Evolutionary conservation across 2,888 invertebrate species (phyloP).

Genomic region (Danaus chrysippus): DNA sequence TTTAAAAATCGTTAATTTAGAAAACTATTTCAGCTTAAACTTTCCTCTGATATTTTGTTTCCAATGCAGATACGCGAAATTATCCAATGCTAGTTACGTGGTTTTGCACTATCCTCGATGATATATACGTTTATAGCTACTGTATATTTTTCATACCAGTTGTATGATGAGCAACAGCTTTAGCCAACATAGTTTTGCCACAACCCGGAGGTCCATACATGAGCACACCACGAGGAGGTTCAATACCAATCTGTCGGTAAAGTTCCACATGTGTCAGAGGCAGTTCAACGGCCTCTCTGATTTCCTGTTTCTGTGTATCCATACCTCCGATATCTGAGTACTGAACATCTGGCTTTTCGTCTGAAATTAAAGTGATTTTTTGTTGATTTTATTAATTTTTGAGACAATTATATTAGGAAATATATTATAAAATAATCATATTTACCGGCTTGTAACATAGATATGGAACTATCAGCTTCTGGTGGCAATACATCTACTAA

Average conservation of each 20-base stretch:
- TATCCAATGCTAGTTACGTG: too few species aligned
- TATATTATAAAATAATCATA: slow-evolving; percentile 7
- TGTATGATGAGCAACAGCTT: slow-evolving; percentile 98
- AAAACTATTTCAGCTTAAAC: too few species aligned
- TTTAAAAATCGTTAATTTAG: too few species aligned
- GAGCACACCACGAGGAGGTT: slow-evolving; percentile 97
- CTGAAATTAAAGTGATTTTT: slow-evolving; percentile 54
- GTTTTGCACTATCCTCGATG: too few species aligned
- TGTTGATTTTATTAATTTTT: not conserved
- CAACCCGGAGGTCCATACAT: slow-evolving; percentile 99
- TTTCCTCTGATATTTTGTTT: too few species aligned
- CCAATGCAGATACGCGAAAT: too few species aligned
- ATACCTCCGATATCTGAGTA: slow-evolving; percentile 99
- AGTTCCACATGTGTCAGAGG: slow-evolving; percentile 99
- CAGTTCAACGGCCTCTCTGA: slow-evolving; percentile 98
- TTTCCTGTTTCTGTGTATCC: slow-evolving; percentile 99
- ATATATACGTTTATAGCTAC: not conserved
- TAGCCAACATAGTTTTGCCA: slow-evolving; percentile 99
- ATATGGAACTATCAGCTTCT: slow-evolving; percentile 99
- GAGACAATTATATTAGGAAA: not conserved
- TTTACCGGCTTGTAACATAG: slow-evolving; percentile 95
- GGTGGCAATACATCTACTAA: slow-evolving; percentile 99
- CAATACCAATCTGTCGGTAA: slow-evolving; percentile 99
- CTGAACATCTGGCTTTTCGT: slow-evolving; percentile 98
- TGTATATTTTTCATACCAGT: slow-evolving; percentile 81